phyloP scores from a whole-genome alignment of 2,888 invertebrate species.

The Hirtodrosophila duncani region DNA sequence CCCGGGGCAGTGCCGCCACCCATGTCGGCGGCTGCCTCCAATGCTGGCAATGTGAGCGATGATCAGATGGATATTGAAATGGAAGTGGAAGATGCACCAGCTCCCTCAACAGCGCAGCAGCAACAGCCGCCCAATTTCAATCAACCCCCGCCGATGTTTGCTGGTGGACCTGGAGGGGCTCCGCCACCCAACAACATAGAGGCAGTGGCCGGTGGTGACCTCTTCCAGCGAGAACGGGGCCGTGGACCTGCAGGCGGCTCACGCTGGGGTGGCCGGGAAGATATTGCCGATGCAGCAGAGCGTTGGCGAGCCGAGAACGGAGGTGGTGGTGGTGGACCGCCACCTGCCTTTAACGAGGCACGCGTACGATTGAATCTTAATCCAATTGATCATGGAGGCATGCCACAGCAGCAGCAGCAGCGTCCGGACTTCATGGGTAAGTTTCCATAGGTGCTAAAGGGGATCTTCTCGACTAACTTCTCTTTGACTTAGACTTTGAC shows the following conservation, averaged over 20 bases:
- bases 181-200: slow-evolving; percentile 56
- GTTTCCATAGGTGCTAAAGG: not conserved
- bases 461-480: fast-evolving
- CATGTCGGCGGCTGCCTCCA: slow-evolving; percentile 36
- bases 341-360: slow-evolving; percentile 53
- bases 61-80: slow-evolving; percentile 91
- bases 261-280: slow-evolving; percentile 79
- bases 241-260: slow-evolving; percentile 47
- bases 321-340: slow-evolving; percentile 42
- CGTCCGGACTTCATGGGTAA: slow-evolving; percentile 74
- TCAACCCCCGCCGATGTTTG: slow-evolving; percentile 70
- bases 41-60: slow-evolving; percentile 79
- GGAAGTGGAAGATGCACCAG: slow-evolving; percentile 80
- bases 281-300: slow-evolving; percentile 50
- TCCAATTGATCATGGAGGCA: slow-evolving; percentile 64
- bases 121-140: slow-evolving; percentile 77
- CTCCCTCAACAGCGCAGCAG: slow-evolving; percentile 29
- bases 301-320: slow-evolving; percentile 65
- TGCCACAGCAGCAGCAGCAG: slow-evolving; percentile 50
- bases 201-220: slow-evolving; percentile 41
- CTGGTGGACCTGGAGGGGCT: slow-evolving; percentile 50
- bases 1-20: slow-evolving; percentile 58
- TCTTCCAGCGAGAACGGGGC: slow-evolving; percentile 70
- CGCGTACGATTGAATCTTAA: slow-evolving; percentile 62
- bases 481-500: slow-evolving; percentile 64